Conservation (phyloP, 2,113 vertebrate species). For the Agapornis roseicollis region DNA sequence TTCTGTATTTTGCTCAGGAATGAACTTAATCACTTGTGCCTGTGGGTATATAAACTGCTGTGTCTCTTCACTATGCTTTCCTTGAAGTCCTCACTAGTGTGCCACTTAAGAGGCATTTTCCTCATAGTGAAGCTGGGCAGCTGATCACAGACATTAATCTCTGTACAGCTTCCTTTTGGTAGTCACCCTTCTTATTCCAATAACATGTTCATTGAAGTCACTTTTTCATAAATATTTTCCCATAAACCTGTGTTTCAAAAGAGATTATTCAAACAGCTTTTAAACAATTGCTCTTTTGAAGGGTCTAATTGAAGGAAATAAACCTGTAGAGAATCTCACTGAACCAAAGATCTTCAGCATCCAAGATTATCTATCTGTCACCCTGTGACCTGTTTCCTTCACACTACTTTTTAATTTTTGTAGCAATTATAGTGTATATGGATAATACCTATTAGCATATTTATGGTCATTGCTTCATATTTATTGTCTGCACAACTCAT, state of each 20-base stretch:
- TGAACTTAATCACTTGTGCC: background rate
- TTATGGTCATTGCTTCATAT: slow-evolving; percentile 98
- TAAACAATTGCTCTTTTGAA: slow-evolving; percentile 79
- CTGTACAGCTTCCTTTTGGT: slow-evolving; percentile 35
- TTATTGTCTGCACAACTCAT: slow-evolving; percentile 97
- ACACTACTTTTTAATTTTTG: slow-evolving; percentile 84
- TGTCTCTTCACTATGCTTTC: background rate
- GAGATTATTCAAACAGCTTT: slow-evolving; percentile 70
- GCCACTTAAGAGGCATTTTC: background rate
- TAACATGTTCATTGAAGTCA: slow-evolving; percentile 61
- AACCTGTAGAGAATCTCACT: slow-evolving; percentile 78
- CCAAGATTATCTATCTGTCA: slow-evolving; percentile 85
- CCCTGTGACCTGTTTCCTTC: slow-evolving; percentile 79
- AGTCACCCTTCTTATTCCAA: slow-evolving; percentile 68
- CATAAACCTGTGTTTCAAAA: slow-evolving; percentile 64
- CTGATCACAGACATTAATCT: slow-evolving; percentile 53
- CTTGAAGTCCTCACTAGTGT: background rate
- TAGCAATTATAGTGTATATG: slow-evolving; percentile 90
- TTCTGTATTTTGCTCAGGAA: background rate
- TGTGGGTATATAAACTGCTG: background rate
- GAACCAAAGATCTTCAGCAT: slow-evolving; percentile 79
- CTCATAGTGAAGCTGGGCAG: slow-evolving; percentile 8
- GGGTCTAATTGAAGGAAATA: slow-evolving; percentile 73
- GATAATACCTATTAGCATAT: slow-evolving; percentile 98
- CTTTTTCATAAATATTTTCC: slow-evolving; percentile 60